Conservation (phyloP, 2,888 invertebrate genomes). For the Iselma pallidipennis region DNA sequence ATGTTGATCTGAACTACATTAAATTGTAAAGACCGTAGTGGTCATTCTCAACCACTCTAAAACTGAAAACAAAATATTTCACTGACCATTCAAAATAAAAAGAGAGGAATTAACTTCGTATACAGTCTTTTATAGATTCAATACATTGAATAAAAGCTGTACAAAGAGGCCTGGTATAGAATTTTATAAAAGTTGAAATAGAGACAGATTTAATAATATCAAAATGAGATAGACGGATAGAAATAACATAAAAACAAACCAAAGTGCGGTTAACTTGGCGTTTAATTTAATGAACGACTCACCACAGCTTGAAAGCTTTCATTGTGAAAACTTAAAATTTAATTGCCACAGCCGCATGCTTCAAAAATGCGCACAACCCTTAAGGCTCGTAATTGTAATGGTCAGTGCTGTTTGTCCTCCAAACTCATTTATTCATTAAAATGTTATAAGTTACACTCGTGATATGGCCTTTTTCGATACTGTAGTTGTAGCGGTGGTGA, state of each 20-base stretch:
- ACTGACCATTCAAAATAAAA: constrained; percentile 5
- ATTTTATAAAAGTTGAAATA: constrained; percentile 17
- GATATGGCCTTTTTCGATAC: too few relatives aligned
- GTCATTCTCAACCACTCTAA: constrained; percentile 30
- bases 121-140: constrained; percentile 34
- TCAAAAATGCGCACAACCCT: background rate
- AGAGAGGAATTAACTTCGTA: constrained; percentile 22
- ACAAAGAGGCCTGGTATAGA: constrained; percentile 25
- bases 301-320: background rate
- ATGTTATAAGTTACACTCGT: background rate
- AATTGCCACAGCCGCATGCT: background rate
- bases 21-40: background rate
- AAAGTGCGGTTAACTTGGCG: constrained; percentile 2
- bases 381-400: background rate
- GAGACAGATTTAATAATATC: too few relatives aligned
- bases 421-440: background rate
- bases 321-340: constrained; percentile 6
- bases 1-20: constrained; percentile 6
- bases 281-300: constrained; percentile 5
- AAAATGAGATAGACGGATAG: background rate
- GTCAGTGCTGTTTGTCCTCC: background rate
- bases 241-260: constrained; percentile 2
- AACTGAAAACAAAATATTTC: constrained; percentile 41
- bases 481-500: background rate
- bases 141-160: constrained; percentile 22